Evolutionary conservation across 2,888 invertebrate species (phyloP).

Genomic region (Stenichneumon culpator): DNA sequence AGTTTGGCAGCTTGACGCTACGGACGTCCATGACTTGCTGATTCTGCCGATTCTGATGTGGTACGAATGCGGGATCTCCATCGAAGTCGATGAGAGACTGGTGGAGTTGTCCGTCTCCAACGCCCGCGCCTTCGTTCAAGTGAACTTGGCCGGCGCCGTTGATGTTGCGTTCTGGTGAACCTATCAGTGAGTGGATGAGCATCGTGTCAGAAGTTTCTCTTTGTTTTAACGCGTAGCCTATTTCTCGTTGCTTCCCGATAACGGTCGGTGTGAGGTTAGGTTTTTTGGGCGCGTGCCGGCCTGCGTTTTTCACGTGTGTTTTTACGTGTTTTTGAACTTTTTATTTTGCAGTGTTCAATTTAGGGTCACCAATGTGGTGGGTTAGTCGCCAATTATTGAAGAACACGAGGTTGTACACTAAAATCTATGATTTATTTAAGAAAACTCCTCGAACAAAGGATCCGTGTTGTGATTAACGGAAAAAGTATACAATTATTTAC

Average conservation of each 20-base stretch:
- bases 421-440: too few relatives aligned
- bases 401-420: too few relatives aligned
- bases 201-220: background rate
- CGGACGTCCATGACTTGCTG: conserved; percentile 11
- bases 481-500: too few relatives aligned
- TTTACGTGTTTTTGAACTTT: background rate
- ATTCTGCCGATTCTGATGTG: background rate
- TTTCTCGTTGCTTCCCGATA: background rate
- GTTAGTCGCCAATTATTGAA: background rate
- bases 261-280: background rate
- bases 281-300: conserved; percentile 4
- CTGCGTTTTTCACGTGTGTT: background rate
- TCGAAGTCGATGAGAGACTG: conserved; percentile 4
- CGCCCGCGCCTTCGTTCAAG: background rate
- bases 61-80: background rate
- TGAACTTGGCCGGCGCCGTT: background rate
- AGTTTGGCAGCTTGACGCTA: conserved; percentile 50
- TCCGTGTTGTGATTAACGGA: too few relatives aligned
- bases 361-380: conserved; percentile 8
- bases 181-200: background rate
- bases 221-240: background rate
- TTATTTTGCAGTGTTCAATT: background rate
- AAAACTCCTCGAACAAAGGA: too few relatives aligned
- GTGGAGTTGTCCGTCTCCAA: background rate
- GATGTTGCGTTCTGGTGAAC: background rate